Evolutionary conservation across 2,113 vertebrate species (phyloP).

Genomic region (Cebidichthys violaceus): DNA sequence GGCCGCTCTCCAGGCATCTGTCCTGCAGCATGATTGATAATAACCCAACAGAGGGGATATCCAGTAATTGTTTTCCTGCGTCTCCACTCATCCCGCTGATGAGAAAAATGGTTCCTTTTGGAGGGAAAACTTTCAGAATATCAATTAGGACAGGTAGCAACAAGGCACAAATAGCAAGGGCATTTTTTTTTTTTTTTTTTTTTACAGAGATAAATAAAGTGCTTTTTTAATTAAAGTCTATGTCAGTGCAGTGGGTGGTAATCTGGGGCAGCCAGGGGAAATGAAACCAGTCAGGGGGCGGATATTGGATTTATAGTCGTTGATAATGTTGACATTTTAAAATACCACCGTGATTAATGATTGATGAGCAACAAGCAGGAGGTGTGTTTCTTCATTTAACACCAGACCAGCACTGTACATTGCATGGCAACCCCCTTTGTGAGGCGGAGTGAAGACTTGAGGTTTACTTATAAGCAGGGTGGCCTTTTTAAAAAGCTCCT

Average conservation of each 20-base stretch:
- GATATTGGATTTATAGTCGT: conserved; percentile 56
- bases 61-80: conserved; percentile 48
- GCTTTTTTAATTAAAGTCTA: conserved; percentile 37
- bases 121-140: conserved; percentile 30
- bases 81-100: conserved; percentile 19
- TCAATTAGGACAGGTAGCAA: conserved; percentile 15
- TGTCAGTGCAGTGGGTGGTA: conserved; percentile 37
- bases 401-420: background rate
- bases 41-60: conserved; percentile 28
- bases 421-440: conserved; percentile 3
- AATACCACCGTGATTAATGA: conserved; percentile 73
- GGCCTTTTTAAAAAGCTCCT: conserved; percentile 20
- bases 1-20: conserved; percentile 57
- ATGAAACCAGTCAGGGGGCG: conserved; percentile 43
- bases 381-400: conserved; percentile 59
- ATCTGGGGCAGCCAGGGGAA: conserved; percentile 47
- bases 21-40: conserved; percentile 73
- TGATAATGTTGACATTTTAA: conserved; percentile 75
- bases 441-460: background rate
- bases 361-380: conserved; percentile 73
- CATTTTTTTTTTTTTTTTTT: background rate
- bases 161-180: background rate
- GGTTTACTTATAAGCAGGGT: conserved; percentile 9
- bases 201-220: conserved; percentile 11
- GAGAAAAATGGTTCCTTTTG: conserved; percentile 33